These are phyloP conservation scores for Drosophila kepulauana DNA, from an alignment of 1,140 invertebrate genomes.

Conservation along the genomic window DNA sequence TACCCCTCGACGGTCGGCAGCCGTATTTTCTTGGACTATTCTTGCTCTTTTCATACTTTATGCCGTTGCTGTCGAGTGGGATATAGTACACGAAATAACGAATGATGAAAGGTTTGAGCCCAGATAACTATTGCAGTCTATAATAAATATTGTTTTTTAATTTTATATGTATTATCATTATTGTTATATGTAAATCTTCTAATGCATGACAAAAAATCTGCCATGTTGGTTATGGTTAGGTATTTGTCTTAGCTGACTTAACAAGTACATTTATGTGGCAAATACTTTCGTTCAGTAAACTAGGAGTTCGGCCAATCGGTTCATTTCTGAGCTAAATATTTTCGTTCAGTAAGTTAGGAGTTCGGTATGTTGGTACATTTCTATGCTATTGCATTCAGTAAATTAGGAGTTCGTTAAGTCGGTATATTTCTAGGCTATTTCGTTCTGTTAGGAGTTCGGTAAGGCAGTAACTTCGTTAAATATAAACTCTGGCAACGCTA, in stretches of 20 bases:
- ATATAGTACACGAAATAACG: conserved; percentile 37
- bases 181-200: no score
- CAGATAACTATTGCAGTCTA: not conserved
- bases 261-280: not conserved
- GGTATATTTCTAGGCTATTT: no score
- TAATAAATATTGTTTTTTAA: not conserved
- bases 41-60: conserved; percentile 44
- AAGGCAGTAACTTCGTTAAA: not conserved
- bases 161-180: conserved; percentile 4
- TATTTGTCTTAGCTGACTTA: not conserved
- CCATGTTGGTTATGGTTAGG: no score
- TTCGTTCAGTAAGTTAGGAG: conserved; percentile 2
- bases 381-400: not conserved
- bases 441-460: conserved; percentile 7
- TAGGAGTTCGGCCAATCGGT: not conserved
- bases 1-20: conserved; percentile 51
- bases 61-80: conserved; percentile 9
- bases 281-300: not conserved
- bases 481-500: conserved; percentile 26
- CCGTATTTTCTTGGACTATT: conserved; percentile 39
- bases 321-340: no score
- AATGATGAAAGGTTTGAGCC: not conserved
- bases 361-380: not conserved
- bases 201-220: no score
- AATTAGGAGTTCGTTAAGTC: not conserved